Base-by-base conservation (phyloP, 2,797 vertebrate species). In the Fundulus diaphanus region DNA sequence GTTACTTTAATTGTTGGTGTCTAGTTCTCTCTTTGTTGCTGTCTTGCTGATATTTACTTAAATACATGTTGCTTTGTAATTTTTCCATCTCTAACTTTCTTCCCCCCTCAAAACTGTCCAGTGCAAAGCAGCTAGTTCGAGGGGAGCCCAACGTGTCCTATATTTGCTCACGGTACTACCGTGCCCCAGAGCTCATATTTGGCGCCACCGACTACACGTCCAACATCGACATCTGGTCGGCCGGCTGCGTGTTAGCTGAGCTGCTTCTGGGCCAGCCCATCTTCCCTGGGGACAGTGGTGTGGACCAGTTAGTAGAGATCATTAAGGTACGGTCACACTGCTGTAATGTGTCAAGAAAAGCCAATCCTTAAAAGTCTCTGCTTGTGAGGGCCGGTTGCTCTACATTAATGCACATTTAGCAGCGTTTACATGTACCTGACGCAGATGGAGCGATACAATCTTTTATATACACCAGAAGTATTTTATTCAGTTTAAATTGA, bases 201-300 rank as follows among this genome's bases (percentile, higher is more conserved):
- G 97, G 97, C 86, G 97, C 97, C 92, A 98, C 97, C 0, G 97
- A 98, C 92, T 98, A 98, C 93, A 98, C 97, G 44, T 96, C 97
- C 59, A 98, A 97, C 90, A 98, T 98, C 48, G 97, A 98, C 93
- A 96, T 98, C 94, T 98, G 97, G 97, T 98, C 97, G n/a, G 97
- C 97, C 0, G 97, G 97, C 86, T 98, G 97, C 1, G 97, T 98
- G 73, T 93, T 98, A 89, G 97, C 97, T 0, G 97, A 98, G 90
- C 94, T 98, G 72, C 94, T 98, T 73, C 94, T 97, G 78, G 97
- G 97, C 51, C 97, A 98, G 92, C 97, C 97, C 76, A 98, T 98
- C 87, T 98, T 98, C 90, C 97, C 97, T 0, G 97, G 97, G 44
- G 97, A 98, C 94, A 98, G 97, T 11, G 97, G 97, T 13, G 97